A percentile compares a stretch with the other conserved stretches of the same genome.
Evolutionary conservation across 2,113 vertebrate genomes (phyloP).

Genomic region (Mobula birostris): DNA sequence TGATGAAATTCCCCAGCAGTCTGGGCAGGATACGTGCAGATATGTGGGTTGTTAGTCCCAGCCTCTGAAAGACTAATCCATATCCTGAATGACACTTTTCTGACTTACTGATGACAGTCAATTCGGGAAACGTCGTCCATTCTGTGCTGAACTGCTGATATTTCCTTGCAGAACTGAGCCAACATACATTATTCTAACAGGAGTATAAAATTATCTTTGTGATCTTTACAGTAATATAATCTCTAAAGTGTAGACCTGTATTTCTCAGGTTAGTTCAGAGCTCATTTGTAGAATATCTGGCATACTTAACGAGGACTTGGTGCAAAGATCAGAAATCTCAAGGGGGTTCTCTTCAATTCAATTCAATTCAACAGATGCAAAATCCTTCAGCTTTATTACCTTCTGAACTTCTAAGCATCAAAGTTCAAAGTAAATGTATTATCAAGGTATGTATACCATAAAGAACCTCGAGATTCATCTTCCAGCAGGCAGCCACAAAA

Average conservation of each 20-base stretch:
- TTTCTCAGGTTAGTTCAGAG: background rate
- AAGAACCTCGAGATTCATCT: no score
- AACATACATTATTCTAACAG: background rate
- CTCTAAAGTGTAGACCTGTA: background rate
- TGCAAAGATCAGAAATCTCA: background rate
- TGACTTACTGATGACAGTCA: no score
- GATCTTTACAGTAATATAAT: background rate
- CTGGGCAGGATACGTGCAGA: no score
- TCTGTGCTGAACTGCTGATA: background rate
- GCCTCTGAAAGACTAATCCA: no score
- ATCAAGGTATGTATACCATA: no score
- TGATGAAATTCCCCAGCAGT: no score
- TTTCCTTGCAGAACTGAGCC: background rate
- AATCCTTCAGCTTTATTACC: background rate
- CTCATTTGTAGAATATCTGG: background rate
- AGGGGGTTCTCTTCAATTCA: background rate
- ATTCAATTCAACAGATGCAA: background rate
- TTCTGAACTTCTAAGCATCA: background rate
- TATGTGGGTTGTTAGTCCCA: no score
- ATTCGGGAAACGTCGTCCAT: no score
- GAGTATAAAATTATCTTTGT: background rate
- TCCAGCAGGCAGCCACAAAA: no score
- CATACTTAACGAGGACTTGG: background rate
- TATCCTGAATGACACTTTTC: no score
- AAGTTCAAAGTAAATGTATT: no score